Conservation (phyloP, 2,113 vertebrate species). For the Cercopithecus mona region DNA sequence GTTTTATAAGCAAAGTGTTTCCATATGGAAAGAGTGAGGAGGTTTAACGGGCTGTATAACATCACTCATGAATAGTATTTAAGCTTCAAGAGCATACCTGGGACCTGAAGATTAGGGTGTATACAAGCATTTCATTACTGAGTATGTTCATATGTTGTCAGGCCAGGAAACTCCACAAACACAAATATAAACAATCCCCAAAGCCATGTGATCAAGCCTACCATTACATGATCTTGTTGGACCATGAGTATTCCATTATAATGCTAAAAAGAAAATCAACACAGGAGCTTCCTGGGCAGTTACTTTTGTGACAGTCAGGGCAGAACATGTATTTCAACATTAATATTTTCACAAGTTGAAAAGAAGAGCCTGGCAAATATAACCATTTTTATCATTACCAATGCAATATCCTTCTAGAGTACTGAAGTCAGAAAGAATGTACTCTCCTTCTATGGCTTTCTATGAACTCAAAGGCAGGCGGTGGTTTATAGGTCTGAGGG, state of each 20-base stretch:
- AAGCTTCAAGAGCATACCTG: constrained; percentile 68
- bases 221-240: not conserved
- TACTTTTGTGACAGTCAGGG: not conserved
- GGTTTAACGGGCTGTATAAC: constrained; percentile 73
- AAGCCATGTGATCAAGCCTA: not conserved
- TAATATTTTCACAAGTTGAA: not conserved
- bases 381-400: not conserved
- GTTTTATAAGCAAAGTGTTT: constrained; percentile 82
- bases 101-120: constrained; percentile 57
- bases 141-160: constrained; percentile 49
- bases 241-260: not conserved
- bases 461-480: not conserved
- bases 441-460: not conserved
- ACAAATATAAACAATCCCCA: constrained; percentile 22
- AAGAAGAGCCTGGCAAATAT: not conserved
- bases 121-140: constrained; percentile 58
- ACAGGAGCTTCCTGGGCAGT: not conserved
- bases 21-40: constrained; percentile 82
- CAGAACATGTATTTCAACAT: not conserved
- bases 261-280: not conserved
- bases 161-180: constrained; percentile 58
- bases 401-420: not conserved
- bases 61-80: constrained; percentile 59
- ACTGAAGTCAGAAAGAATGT: not conserved
- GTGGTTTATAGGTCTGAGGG: not conserved